Evolutionary conservation across 2,888 invertebrate species (phyloP), one percentile per base, ranked within the genome.

Genomic region (Agrenia bidenticulata): DNA sequence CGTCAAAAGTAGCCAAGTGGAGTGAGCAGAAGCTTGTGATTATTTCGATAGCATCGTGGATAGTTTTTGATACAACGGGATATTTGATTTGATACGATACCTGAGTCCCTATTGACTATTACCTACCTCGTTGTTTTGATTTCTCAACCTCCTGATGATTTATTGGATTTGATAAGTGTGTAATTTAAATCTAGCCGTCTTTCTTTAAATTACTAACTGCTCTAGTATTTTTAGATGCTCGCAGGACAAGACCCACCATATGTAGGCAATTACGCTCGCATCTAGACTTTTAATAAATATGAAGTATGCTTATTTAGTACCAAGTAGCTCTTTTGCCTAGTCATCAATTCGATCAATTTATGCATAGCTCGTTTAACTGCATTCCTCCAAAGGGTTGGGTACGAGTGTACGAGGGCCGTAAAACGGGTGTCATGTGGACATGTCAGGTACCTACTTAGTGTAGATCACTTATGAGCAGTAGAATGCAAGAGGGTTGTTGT

Each of bases 311-410:
- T 32, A 32, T 32, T 32, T 32, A 32, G 32, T 11, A 32, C 5
- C 45, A 45, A 45, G 45, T 4, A 45, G 45, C 51, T 19, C 23
- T 51, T 51, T 51, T 55, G 55, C 19, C 32, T 24, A 55, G 55
- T 55, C 55, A 55, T 55, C 55, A 55, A 27, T 17, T 55, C 32
- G 27, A 55, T 55, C 37, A 55, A 26, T 19, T 45, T 17, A 45
- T 17, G 5, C 45, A 15, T 11, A 45, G 45, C 45, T 45, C 45
- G 45, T 45, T 45, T 17, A 45, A 45, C 45, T 45, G 21, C 51
- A 51, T 51, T 51, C 51, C 24, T n/a, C 19, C 5, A 13, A n/a
- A 32, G 37, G 55, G 55, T 26, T 55, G 55, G 55, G 27, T 55
- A 19, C 19, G 17, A 17, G 49, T 9, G 7, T n/a, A n/a, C n/a